A percentile compares a stretch with the other conserved stretches of the same genome.
Conservation (phyloP, 2,888 invertebrate species). For the Aphidius colemani region DNA sequence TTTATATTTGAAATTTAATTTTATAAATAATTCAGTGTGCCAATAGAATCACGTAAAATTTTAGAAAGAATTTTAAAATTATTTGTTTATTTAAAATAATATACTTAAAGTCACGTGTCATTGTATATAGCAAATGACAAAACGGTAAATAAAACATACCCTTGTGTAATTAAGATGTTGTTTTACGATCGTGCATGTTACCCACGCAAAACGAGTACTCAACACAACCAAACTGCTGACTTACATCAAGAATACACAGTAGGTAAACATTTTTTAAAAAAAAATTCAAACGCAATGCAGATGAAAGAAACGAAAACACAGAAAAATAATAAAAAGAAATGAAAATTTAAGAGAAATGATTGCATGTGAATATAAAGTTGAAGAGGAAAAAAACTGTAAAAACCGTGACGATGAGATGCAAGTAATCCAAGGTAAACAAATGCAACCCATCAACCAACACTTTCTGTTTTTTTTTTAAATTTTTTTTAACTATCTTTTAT, state of each 20-base stretch:
- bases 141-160: conserved; percentile 30
- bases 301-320: conserved; percentile 17
- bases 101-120: conserved; percentile 45
- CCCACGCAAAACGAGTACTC: conserved; percentile 15
- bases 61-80: no score
- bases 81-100: no score
- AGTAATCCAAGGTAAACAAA: conserved; percentile 31
- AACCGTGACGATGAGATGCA: conserved; percentile 28
- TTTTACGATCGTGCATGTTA: conserved; percentile 43
- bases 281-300: conserved; percentile 5
- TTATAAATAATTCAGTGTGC: no score
- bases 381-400: not conserved
- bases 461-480: conserved; percentile 10
- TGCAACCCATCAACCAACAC: not conserved
- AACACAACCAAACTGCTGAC: no score
- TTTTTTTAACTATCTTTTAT: conserved; percentile 28
- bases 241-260: conserved; percentile 16
- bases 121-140: conserved; percentile 38
- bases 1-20: no score
- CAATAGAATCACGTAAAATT: no score
- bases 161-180: conserved; percentile 56
- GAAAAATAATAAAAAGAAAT: not conserved
- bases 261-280: conserved; percentile 14
- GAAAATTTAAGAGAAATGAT: conserved; percentile 15
- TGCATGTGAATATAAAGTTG: conserved; percentile 14